These are phyloP conservation scores for Parasteatoda lunata DNA, from an alignment of 2,888 invertebrate species.

Conservation along the genomic window DNA sequence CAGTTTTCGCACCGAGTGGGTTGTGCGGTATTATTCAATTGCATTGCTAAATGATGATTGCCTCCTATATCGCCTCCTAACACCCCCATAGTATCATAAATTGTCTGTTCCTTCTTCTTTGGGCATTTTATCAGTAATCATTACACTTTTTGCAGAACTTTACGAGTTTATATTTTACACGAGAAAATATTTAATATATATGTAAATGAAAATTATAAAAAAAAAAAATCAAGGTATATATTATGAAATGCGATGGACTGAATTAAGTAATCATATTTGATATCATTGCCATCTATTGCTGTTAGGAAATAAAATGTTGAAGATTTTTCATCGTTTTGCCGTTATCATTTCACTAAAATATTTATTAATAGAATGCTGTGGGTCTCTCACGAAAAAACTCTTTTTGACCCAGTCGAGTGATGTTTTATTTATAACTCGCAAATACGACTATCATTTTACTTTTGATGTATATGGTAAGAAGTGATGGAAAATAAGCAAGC, in stretches of 20 bases:
- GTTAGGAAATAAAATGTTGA: neutral
- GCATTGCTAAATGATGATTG: slow-evolving; percentile 37
- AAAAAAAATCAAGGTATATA: slow-evolving; percentile 6
- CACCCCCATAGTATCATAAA: slow-evolving; percentile 20
- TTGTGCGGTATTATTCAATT: slow-evolving; percentile 38
- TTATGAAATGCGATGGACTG: slow-evolving; percentile 7
- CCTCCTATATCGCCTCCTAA: slow-evolving; percentile 19
- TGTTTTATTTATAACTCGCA: slow-evolving; percentile 24
- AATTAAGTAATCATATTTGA: slow-evolving; percentile 30
- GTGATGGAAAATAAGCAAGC: neutral
- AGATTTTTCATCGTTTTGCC: slow-evolving; percentile 18
- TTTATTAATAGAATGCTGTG: neutral
- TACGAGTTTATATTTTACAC: slow-evolving; percentile 50
- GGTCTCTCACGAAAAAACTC: neutral
- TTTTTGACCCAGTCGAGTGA: neutral
- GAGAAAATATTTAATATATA: neutral
- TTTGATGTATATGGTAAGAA: slow-evolving; percentile 35
- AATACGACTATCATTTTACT: slow-evolving; percentile 50
- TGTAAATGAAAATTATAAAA: slow-evolving; percentile 21
- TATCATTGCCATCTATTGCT: slow-evolving; percentile 36
- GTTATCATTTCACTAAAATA: slow-evolving; percentile 15
- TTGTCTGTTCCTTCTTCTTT: slow-evolving; percentile 17
- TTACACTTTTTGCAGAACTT: slow-evolving; percentile 4
- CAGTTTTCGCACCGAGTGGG: slow-evolving; percentile 28
- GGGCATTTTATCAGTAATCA: neutral